Evolutionary conservation across 2,113 vertebrate genomes (phyloP).

Genomic region (Channa maculata): DNA sequence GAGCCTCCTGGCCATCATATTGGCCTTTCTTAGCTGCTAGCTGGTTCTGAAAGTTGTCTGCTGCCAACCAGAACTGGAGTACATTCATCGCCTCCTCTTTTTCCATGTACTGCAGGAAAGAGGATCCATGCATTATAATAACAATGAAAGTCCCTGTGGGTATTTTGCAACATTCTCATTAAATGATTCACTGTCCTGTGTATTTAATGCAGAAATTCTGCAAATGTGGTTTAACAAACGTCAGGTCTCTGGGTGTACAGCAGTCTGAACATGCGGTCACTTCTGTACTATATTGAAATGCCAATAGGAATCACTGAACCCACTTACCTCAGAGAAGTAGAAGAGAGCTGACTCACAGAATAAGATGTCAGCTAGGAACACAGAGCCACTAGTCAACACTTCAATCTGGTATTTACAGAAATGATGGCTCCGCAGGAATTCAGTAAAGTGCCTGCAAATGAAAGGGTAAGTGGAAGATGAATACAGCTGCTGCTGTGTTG

Average conservation of each 20-base stretch:
- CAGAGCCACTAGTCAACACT: constrained; percentile 98
- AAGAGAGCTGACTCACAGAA: constrained; percentile 99
- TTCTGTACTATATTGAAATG: too few relatives aligned
- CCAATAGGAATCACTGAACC: not conserved
- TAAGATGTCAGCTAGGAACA: constrained; percentile 98
- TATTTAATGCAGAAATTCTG: not conserved
- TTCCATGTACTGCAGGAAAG: constrained; percentile 92
- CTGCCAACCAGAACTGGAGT: constrained; percentile 97
- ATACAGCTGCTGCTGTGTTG: not conserved
- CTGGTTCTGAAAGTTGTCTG: constrained; percentile 98
- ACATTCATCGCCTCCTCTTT: constrained; percentile 98
- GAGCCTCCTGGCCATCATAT: constrained; percentile 98
- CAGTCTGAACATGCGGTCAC: too few relatives aligned
- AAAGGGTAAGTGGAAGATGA: constrained; percentile 38
- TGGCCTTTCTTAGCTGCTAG: constrained; percentile 97
- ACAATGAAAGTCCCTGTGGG: not conserved
- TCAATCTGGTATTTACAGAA: constrained; percentile 99
- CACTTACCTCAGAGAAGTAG: constrained; percentile 98
- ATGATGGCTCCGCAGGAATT: constrained; percentile 97
- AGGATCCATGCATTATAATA: not conserved
- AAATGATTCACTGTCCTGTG: not conserved
- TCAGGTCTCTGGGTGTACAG: too few relatives aligned
- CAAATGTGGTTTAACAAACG: too few relatives aligned
- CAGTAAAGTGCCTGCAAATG: constrained; percentile 93
- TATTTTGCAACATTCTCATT: not conserved